phyloP scores from a whole-genome alignment of 2,797 vertebrate genomes.

The Pseudochaenichthys georgianus region DNA sequence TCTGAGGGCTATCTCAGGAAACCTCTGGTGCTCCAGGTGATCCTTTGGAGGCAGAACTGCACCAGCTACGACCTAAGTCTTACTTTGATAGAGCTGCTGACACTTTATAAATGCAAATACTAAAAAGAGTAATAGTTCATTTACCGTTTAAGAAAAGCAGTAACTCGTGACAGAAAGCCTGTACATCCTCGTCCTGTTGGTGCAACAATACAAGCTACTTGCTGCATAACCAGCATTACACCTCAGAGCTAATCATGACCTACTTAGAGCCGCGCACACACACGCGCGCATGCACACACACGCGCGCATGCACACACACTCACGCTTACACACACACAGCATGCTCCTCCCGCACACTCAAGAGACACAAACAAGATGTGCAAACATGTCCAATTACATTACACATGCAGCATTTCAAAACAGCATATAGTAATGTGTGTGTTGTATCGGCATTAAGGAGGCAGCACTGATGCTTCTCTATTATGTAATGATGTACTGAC shows the following conservation, averaged over 20 bases:
- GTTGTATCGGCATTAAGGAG: too few species aligned
- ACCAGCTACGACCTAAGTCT: neutral
- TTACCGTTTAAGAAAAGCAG: neutral
- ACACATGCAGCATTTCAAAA: too few species aligned
- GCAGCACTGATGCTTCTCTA: too few species aligned
- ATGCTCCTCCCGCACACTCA: neutral
- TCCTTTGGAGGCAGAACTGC: neutral
- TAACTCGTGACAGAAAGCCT: neutral
- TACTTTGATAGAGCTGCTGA: neutral
- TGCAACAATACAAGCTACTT: neutral
- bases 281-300: neutral
- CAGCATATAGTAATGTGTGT: too few species aligned
- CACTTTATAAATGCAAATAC: neutral
- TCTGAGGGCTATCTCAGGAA: neutral
- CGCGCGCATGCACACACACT: neutral
- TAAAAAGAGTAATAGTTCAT: too few species aligned
- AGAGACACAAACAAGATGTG: too few species aligned
- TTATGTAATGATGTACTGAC: too few species aligned
- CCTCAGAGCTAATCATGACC: slow-evolving; percentile 75
- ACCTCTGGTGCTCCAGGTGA: neutral
- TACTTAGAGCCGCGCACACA: slow-evolving; percentile 59
- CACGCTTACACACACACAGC: neutral
- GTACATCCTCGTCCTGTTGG: neutral
- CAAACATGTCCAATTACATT: too few species aligned
- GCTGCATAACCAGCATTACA: slow-evolving; percentile 37